phyloP scores from a whole-genome alignment of 1,140 invertebrate species.

The Holotrichia oblita region DNA sequence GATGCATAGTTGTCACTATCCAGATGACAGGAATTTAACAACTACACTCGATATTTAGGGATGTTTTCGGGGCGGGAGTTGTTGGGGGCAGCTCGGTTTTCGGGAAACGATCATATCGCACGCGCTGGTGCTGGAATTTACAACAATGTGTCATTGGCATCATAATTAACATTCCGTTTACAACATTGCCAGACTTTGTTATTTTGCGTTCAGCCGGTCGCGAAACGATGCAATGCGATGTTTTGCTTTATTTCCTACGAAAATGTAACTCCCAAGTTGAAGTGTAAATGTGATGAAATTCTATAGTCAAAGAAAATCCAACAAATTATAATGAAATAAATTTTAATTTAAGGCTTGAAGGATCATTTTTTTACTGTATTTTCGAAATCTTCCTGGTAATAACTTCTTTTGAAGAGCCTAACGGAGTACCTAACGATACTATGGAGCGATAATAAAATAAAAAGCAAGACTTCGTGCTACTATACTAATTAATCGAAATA shows the following conservation, averaged over 20 bases:
- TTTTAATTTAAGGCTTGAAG: too few relatives aligned
- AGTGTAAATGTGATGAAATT: background rate
- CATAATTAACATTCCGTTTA: constrained; percentile 58
- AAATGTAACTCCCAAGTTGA: background rate
- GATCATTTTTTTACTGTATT: too few relatives aligned
- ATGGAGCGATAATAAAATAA: too few relatives aligned
- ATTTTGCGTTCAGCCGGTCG: constrained; percentile 47
- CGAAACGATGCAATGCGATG: constrained; percentile 26
- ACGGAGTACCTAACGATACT: too few relatives aligned
- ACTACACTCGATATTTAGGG: constrained; percentile 56
- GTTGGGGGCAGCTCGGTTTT: constrained; percentile 44
- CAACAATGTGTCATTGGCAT: constrained; percentile 56
- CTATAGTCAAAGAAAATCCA: too few relatives aligned
- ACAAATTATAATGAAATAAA: too few relatives aligned
- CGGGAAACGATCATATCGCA: constrained; percentile 53
- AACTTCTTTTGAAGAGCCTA: too few relatives aligned
- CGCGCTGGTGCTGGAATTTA: constrained; percentile 55
- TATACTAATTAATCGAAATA: too few relatives aligned
- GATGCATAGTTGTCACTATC: constrained; percentile 57
- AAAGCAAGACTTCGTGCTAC: too few relatives aligned
- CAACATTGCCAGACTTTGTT: constrained; percentile 51
- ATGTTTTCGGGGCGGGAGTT: constrained; percentile 46
- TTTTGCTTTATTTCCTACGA: constrained; percentile 31
- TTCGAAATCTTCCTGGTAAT: too few relatives aligned
- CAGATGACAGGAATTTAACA: constrained; percentile 58